phyloP scores from a whole-genome alignment of 2,113 vertebrate genomes.

The Apaloderma vittatum region DNA sequence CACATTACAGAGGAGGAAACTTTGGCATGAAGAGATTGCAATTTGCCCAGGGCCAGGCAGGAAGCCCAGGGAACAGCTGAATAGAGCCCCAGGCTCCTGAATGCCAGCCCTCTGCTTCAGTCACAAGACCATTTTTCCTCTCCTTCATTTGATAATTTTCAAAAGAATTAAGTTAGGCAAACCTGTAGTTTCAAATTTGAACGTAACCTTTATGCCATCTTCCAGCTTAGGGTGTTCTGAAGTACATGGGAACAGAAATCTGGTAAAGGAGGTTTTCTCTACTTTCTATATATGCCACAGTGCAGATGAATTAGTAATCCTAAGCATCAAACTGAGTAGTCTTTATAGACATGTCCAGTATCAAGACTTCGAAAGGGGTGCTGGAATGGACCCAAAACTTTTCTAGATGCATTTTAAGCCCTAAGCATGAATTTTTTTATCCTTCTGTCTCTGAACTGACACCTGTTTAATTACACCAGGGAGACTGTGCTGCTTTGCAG shows the following conservation, averaged over 20 bases:
- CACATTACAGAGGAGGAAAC: slow-evolving; percentile 44
- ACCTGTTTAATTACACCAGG: neutral
- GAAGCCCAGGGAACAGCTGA: neutral
- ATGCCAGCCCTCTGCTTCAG: neutral
- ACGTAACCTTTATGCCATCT: neutral
- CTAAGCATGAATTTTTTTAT: neutral
- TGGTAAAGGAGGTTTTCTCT: neutral
- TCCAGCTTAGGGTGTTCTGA: neutral
- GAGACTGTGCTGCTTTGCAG: neutral
- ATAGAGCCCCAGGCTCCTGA: neutral
- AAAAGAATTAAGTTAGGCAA: slow-evolving; percentile 7
- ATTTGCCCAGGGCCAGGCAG: neutral
- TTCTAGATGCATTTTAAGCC: neutral
- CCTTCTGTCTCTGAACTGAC: neutral
- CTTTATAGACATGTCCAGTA: neutral
- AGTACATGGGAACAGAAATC: neutral
- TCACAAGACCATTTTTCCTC: slow-evolving; percentile 36
- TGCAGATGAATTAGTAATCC: neutral
- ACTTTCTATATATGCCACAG: neutral
- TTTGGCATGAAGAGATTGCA: neutral
- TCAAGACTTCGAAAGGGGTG: neutral
- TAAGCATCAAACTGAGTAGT: neutral
- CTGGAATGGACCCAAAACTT: neutral
- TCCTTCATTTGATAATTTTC: neutral
- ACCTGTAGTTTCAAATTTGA: neutral